Conservation (phyloP, 2,797 vertebrate genomes). For the Gymnoscopelus microlampas region DNA sequence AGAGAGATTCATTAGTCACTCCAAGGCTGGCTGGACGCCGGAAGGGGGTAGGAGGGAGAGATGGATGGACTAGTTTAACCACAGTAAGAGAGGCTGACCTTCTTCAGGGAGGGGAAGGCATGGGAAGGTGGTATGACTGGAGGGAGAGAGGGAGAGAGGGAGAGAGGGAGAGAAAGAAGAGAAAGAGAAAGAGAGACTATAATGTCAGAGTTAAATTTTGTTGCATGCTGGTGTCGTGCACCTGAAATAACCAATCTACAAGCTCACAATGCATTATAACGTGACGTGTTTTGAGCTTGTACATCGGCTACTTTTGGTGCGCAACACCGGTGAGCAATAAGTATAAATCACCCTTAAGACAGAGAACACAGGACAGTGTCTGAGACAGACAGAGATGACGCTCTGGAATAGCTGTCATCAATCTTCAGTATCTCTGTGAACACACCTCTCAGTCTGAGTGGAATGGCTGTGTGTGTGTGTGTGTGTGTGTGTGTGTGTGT, state of each 20-base stretch:
- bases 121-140: neutral
- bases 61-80: constrained; percentile 66
- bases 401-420: constrained; percentile 68
- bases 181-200: constrained; percentile 7
- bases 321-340: too few species aligned
- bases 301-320: too few species aligned
- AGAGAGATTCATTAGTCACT: constrained; percentile 57
- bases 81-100: constrained; percentile 64
- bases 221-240: too few species aligned
- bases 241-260: too few species aligned
- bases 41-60: constrained; percentile 35
- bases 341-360: too few species aligned
- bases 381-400: constrained; percentile 44
- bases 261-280: too few species aligned
- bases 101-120: constrained; percentile 38
- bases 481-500: neutral
- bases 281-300: too few species aligned
- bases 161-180: neutral
- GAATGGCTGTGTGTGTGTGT: constrained; percentile 32
- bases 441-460: constrained; percentile 41
- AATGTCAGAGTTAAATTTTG: too few species aligned
- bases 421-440: constrained; percentile 69
- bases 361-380: constrained; percentile 18
- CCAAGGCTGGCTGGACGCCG: constrained; percentile 57
- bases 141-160: constrained; percentile 9